Conservation (phyloP, 1,140 invertebrate species). For the Amyelois transitella region DNA sequence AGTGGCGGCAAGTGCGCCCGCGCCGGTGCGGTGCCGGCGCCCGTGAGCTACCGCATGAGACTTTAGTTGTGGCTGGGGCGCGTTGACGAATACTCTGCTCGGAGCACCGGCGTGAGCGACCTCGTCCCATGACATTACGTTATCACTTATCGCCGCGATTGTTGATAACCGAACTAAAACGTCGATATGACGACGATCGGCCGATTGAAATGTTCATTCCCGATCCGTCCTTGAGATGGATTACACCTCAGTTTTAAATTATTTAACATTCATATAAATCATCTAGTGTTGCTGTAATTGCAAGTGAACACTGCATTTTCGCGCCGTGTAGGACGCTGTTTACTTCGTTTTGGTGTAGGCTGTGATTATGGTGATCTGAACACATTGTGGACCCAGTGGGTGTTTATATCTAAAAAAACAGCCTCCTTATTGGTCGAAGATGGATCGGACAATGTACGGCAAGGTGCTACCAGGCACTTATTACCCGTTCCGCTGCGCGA, state of each 20-base stretch:
- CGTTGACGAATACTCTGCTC: conserved; percentile 60
- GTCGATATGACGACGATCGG: conserved; percentile 32
- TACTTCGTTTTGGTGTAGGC: conserved; percentile 44
- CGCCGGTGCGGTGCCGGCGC: conserved; percentile 26
- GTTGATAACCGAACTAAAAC: conserved; percentile 38
- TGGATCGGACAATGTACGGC: conserved; percentile 91
- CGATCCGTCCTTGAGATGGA: conserved; percentile 29
- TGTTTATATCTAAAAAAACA: conserved; percentile 54
- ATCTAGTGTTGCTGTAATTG: conserved; percentile 8
- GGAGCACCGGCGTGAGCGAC: conserved; percentile 32
- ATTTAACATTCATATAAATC: not conserved
- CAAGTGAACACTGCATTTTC: conserved; percentile 25
- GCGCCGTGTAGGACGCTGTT: conserved; percentile 32
- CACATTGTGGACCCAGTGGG: conserved; percentile 53
- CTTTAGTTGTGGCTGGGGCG: conserved; percentile 63
- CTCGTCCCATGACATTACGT: conserved; percentile 50
- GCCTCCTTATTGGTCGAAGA: conserved; percentile 62
- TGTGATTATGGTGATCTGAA: conserved; percentile 62
- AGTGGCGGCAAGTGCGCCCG: conserved; percentile 36
- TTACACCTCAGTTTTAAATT: not conserved
- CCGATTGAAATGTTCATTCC: conserved; percentile 10
- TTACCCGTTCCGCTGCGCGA: conserved; percentile 86
- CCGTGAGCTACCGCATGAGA: conserved; percentile 24
- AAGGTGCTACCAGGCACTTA: conserved; percentile 85
- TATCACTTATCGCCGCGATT: conserved; percentile 54